Percentiles rank a stretch among this genome's conserved stretches.
These are phyloP conservation scores for Polymixis flavicincta DNA, from an alignment of 2,888 invertebrate genomes.

Conservation along the genomic window DNA sequence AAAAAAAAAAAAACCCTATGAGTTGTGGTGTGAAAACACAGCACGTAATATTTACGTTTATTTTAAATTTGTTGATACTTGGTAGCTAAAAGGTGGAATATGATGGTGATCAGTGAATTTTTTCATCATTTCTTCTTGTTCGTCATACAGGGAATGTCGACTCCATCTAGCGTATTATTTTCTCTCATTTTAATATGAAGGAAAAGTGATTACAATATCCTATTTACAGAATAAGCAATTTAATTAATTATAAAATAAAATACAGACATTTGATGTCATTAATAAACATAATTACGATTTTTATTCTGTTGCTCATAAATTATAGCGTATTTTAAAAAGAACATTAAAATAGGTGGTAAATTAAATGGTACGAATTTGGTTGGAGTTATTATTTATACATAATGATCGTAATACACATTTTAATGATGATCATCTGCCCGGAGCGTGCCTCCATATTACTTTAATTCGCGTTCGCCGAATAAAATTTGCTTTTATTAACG, in stretches of 20 bases:
- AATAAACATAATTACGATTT: not conserved
- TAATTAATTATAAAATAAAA: not conserved
- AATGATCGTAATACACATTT: conserved; percentile 72
- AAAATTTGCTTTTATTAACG: conserved; percentile 25
- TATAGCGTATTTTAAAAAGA: not conserved
- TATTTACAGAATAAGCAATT: too few species aligned
- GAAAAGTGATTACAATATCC: too few species aligned
- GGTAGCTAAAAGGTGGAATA: too few species aligned
- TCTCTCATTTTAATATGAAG: too few species aligned
- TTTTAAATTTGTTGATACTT: too few species aligned
- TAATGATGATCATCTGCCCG: conserved; percentile 74
- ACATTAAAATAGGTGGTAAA: conserved; percentile 46
- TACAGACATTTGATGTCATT: not conserved
- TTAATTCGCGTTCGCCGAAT: conserved; percentile 66
- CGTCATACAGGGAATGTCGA: too few species aligned
- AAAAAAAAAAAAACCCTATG: too few species aligned
- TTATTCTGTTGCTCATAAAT: conserved; percentile 6
- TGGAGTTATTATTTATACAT: conserved; percentile 64
- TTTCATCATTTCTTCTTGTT: too few species aligned
- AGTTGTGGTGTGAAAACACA: not conserved
- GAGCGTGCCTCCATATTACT: conserved; percentile 68
- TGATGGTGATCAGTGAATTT: not conserved
- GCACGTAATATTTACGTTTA: too few species aligned
- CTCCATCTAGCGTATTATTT: too few species aligned
- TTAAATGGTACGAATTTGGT: conserved; percentile 24